phyloP scores from a whole-genome alignment of 2,888 invertebrate species.

The Coelopa pilipes region DNA sequence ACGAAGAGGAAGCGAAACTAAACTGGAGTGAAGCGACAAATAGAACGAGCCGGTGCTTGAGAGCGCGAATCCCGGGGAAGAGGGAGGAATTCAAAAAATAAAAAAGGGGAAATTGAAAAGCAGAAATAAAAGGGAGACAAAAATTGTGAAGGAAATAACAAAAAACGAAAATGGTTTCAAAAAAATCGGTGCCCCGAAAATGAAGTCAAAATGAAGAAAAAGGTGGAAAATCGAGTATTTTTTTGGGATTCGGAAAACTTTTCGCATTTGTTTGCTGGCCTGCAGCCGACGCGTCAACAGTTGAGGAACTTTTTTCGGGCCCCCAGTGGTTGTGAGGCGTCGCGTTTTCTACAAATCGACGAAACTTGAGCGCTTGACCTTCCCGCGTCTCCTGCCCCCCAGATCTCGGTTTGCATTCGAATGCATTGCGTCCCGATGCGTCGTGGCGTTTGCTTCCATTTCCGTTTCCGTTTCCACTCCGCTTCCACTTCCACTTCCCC shows the following conservation, averaged over 20 bases:
- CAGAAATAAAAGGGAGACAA: background rate
- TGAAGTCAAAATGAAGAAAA: too few relatives aligned
- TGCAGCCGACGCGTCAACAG: conserved; percentile 1
- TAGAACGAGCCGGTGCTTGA: too few relatives aligned
- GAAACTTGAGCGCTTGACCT: background rate
- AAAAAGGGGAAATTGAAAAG: conserved; percentile 1
- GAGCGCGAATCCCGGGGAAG: too few relatives aligned
- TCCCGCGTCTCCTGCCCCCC: too few relatives aligned
- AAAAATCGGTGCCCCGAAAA: too few relatives aligned
- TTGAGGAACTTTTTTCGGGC: background rate
- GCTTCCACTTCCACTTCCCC: too few relatives aligned
- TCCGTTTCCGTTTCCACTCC: background rate
- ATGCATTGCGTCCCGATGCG: background rate
- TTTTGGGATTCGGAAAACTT: background rate
- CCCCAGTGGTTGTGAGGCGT: background rate
- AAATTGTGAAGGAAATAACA: background rate
- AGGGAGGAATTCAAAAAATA: background rate
- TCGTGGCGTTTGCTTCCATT: background rate
- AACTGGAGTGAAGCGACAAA: too few relatives aligned
- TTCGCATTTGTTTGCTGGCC: background rate
- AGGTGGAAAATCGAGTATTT: too few relatives aligned
- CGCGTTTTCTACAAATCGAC: background rate
- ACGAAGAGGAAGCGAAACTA: too few relatives aligned
- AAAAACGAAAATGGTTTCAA: background rate
- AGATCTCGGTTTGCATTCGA: background rate